Conservation (phyloP, 2,113 vertebrate genomes). For the Syngnathus scovelli region DNA sequence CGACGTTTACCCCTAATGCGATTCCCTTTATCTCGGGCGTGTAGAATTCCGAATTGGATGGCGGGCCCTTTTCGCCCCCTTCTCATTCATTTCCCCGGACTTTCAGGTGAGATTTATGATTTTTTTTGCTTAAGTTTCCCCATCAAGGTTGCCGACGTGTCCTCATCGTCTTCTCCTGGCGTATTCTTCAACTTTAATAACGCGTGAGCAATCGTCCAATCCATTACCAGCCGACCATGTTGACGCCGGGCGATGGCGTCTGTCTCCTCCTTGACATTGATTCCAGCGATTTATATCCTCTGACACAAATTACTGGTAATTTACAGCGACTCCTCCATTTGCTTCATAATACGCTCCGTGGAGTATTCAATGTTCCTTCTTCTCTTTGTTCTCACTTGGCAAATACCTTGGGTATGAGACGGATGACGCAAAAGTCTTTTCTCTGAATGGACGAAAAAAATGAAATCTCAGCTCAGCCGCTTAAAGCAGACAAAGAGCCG, state of each 20-base stretch:
- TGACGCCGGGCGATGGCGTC: slow-evolving; percentile 32
- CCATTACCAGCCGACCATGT: slow-evolving; percentile 35
- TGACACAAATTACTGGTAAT: slow-evolving; percentile 65
- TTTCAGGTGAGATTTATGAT: neutral
- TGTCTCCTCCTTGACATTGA: slow-evolving; percentile 54
- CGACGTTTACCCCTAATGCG: neutral
- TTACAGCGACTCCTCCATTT: slow-evolving; percentile 49
- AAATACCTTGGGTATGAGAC: slow-evolving; percentile 33
- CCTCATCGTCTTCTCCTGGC: slow-evolving; percentile 23
- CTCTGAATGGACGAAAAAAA: slow-evolving; percentile 17
- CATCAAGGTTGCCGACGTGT: slow-evolving; percentile 51
- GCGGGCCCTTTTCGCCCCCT: neutral
- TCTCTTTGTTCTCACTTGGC: slow-evolving; percentile 2
- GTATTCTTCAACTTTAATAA: slow-evolving; percentile 55
- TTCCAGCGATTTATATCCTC: slow-evolving; percentile 58
- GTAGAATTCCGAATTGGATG: neutral
- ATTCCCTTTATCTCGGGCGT: neutral
- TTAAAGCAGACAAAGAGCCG: slow-evolving; percentile 32
- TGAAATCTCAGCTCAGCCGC: slow-evolving; percentile 32
- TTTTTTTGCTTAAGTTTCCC: slow-evolving; percentile 18
- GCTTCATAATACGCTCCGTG: slow-evolving; percentile 57
- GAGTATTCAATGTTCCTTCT: slow-evolving; percentile 50
- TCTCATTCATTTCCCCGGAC: neutral
- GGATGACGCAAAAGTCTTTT: neutral
- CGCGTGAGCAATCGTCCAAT: slow-evolving; percentile 35